Conservation (phyloP, 2,888 invertebrate species). For the Physocephala rufipes region DNA sequence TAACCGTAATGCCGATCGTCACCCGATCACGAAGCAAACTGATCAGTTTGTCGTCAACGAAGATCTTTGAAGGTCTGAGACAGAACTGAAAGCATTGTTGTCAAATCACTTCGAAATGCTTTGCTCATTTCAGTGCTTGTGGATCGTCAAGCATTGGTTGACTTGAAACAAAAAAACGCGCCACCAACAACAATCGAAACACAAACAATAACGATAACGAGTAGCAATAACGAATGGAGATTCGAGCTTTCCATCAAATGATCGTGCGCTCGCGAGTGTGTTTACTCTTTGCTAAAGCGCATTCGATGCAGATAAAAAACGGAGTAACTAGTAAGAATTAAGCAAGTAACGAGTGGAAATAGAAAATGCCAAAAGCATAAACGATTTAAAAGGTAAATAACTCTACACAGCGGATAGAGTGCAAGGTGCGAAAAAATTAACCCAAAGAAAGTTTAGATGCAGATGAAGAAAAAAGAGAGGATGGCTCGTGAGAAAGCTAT, state of each 20-base stretch:
- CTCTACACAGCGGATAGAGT: background rate
- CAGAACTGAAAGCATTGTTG: slow-evolving; percentile 24
- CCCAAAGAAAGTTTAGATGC: background rate
- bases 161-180: background rate
- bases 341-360: background rate
- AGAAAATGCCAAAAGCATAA: background rate
- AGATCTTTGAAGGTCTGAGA: slow-evolving; percentile 47
- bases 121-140: background rate
- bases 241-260: background rate
- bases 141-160: background rate
- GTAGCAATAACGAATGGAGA: too few relatives aligned
- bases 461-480: background rate
- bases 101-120: background rate
- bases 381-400: background rate
- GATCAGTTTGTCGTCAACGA: slow-evolving; percentile 50
- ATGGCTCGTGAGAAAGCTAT: too few relatives aligned
- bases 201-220: too few relatives aligned
- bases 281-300: background rate
- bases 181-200: too few relatives aligned
- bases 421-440: background rate
- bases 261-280: background rate
- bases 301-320: too few relatives aligned
- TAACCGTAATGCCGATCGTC: slow-evolving; percentile 47
- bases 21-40: slow-evolving; percentile 55
- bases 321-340: too few relatives aligned